These are phyloP conservation scores for Agapostemon virescens DNA, from an alignment of 2,888 invertebrate genomes.

Conservation along the genomic window DNA sequence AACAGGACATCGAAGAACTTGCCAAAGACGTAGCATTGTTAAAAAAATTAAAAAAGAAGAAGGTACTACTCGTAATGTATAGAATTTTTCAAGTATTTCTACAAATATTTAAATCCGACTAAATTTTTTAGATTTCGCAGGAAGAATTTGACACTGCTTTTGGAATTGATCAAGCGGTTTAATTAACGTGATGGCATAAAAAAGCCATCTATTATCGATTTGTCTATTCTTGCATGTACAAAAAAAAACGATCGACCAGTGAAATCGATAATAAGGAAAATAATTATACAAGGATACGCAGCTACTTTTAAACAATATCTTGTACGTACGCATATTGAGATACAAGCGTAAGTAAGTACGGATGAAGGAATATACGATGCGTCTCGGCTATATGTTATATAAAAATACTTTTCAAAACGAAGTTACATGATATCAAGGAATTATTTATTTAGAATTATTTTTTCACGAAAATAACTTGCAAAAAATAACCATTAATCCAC, in stretches of 20 bases:
- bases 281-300: not conserved
- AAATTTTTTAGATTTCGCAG: slow-evolving; percentile 79
- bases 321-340: not conserved
- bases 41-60: slow-evolving; percentile 92
- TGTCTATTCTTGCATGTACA: slow-evolving; percentile 9
- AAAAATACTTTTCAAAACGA: not conserved
- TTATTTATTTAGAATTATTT: not conserved
- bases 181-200: too few relatives aligned
- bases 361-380: not conserved
- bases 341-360: not conserved
- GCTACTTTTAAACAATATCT: slow-evolving; percentile 2
- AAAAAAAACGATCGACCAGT: slow-evolving; percentile 4
- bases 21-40: slow-evolving; percentile 91
- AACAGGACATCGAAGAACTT: slow-evolving; percentile 89
- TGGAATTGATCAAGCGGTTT: slow-evolving; percentile 58
- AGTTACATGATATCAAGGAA: not conserved
- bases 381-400: not conserved
- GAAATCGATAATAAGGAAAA: slow-evolving; percentile 27
- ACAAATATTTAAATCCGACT: not conserved
- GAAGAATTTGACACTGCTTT: slow-evolving; percentile 81
- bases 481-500: not conserved
- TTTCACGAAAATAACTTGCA: not conserved
- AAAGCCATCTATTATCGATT: slow-evolving; percentile 14
- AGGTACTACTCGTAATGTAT: slow-evolving; percentile 80
- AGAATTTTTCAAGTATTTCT: not conserved